Evolutionary conservation across 2,113 vertebrate species (phyloP), one percentile per base, ranked within the genome.

Genomic region (Gnathonemus longibarbis): DNA sequence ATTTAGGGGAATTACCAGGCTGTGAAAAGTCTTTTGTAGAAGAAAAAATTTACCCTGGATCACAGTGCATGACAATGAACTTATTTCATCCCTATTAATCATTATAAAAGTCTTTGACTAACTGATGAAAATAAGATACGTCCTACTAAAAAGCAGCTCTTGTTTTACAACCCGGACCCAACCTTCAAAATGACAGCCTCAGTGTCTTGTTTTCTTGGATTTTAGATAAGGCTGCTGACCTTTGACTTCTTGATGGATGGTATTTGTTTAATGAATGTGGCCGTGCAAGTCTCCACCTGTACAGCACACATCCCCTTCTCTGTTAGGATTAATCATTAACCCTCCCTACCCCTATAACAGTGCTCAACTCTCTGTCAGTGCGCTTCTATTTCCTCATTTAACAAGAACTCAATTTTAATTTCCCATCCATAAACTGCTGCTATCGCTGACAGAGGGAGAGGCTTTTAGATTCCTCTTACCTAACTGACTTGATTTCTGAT

Each of bases 291-390:
- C 87, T 88, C 52, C 35, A 3, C 87, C 87, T 66, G 52, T n/a
- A 88, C 35, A 0, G 56, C 21, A 88, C 35, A 45, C 52, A 88
- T 46, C 39, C 15, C 42, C 21, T 46, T 46, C 53, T 42, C 21
- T 62, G 52, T 66, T 45, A 88, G 7, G 9, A 6, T 88, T 88
- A 88, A 88, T 62, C 42, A 66, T 66, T 88, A 88, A 66, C 56
- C 87, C 85, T n/a, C 35, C 50, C 87, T 19, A 21, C 13, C 53
- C 31, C 39, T 3, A 66, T 88, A 35, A 88, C 87, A 88, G 53
- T 2, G 11, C 62, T 35, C 35, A 13, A 53, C 27, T 53, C 11
- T 19, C 31, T 45, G 19, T 24, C 58, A 45, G 35, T 46, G 35
- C 19, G 0, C 85, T 87, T 52, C 27, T 46, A 87, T 53, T 56